Percentiles rank a stretch among this genome's conserved stretches.
These are phyloP conservation scores for Chymomyza costata DNA, from an alignment of 1,140 invertebrate species.

Conservation along the genomic window DNA sequence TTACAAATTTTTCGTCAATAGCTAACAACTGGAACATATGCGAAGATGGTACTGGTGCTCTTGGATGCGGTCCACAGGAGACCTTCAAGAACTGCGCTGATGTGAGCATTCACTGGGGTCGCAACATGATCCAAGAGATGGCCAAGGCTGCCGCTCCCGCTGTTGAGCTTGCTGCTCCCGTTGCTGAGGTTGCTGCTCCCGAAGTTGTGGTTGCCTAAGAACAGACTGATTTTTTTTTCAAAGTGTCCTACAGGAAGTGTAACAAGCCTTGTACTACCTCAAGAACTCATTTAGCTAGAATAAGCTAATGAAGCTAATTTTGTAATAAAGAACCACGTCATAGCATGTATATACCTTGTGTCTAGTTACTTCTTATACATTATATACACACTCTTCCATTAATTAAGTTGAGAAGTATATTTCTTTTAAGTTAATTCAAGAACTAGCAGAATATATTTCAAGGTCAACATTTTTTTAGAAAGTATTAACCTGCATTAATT, in stretches of 20 bases:
- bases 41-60: slow-evolving; percentile 57
- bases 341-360: too few species aligned
- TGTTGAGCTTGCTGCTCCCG: slow-evolving; percentile 33
- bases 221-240: slow-evolving; percentile 5
- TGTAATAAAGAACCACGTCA: too few species aligned
- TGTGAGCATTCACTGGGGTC: slow-evolving; percentile 77
- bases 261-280: too few species aligned
- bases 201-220: neutral
- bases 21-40: slow-evolving; percentile 79
- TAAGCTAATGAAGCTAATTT: slow-evolving; percentile 22
- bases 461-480: too few species aligned
- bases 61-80: slow-evolving; percentile 82
- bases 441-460: too few species aligned
- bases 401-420: too few species aligned
- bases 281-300: too few species aligned
- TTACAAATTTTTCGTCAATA: slow-evolving; percentile 13
- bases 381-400: too few species aligned
- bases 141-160: slow-evolving; percentile 21
- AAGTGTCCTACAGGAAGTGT: too few species aligned
- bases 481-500: too few species aligned
- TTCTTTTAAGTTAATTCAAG: too few species aligned
- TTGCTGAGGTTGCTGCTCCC: slow-evolving; percentile 35
- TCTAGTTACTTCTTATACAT: too few species aligned
- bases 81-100: slow-evolving; percentile 83
- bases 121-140: slow-evolving; percentile 46